Conservation (phyloP, 2,888 invertebrate species). For the Drosophila setosimentum region DNA sequence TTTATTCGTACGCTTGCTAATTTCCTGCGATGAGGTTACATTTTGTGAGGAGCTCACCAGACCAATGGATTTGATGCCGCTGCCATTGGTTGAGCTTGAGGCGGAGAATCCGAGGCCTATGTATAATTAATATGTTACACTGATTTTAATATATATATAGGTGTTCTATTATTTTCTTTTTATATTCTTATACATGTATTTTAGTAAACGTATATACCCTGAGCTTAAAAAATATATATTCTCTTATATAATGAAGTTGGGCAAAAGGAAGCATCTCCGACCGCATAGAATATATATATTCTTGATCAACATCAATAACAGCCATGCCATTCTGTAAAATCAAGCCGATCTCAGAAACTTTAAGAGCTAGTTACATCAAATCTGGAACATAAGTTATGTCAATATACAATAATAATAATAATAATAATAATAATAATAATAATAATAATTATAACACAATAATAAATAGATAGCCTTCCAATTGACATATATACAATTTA, state of each 20-base stretch:
- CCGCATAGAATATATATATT: neutral
- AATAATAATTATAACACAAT: too few relatives aligned
- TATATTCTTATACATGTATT: neutral
- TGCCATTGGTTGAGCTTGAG: constrained; percentile 72
- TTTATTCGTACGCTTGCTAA: constrained; percentile 89
- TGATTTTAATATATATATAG: neutral
- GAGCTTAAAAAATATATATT: neutral
- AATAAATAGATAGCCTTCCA: neutral
- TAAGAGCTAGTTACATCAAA: neutral
- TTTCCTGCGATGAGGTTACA: constrained; percentile 84
- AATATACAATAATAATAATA: too few relatives aligned
- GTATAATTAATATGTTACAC: neutral
- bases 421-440: too few relatives aligned
- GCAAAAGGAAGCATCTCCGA: neutral
- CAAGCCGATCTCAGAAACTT: neutral
- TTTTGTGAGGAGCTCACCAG: constrained; percentile 84
- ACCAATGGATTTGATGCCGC: constrained; percentile 80
- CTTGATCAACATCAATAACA: neutral
- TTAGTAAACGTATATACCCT: neutral
- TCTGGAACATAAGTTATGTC: neutral
- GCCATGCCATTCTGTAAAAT: neutral
- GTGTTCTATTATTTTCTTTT: neutral
- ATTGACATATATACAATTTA: neutral
- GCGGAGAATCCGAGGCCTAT: constrained; percentile 75
- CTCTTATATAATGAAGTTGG: neutral